Percentiles rank a stretch among this genome's conserved stretches.
These are phyloP conservation scores for Corythaeola cristata DNA, from an alignment of 2,113 vertebrate species.

Conservation along the genomic window DNA sequence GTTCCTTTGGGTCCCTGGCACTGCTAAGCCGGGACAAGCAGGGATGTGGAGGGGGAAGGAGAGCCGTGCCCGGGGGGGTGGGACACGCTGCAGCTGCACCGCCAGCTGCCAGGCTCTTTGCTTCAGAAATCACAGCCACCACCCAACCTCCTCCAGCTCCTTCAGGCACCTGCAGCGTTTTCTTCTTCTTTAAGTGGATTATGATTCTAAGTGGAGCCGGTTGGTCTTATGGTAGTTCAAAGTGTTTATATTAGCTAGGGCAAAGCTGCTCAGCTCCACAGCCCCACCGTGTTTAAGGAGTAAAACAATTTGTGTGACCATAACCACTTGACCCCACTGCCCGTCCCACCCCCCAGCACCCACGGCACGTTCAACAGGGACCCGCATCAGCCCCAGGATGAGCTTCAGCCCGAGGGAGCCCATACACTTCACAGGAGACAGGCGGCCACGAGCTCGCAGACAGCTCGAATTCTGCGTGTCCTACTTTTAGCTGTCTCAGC, in stretches of 20 bases:
- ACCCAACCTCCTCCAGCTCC: background rate
- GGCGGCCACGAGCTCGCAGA: background rate
- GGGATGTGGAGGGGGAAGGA: background rate
- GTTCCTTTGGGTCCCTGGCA: background rate
- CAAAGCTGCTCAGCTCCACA: background rate
- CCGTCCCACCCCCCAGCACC: background rate
- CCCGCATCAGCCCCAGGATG: background rate
- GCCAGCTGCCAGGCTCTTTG: background rate
- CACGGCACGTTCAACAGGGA: background rate
- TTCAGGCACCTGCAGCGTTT: background rate
- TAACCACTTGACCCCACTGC: background rate
- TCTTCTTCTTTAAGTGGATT: background rate
- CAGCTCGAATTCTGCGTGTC: background rate
- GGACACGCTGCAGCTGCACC: background rate
- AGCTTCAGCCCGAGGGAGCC: background rate
- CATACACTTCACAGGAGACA: background rate
- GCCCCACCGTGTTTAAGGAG: background rate
- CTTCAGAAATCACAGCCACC: background rate
- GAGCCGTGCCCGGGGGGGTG: background rate
- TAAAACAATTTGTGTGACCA: background rate
- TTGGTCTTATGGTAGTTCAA: background rate
- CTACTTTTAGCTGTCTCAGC: constrained; percentile 55
- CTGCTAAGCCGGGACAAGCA: background rate
- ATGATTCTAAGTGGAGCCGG: background rate
- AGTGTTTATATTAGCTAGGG: background rate